phyloP scores from a whole-genome alignment of 1,140 invertebrate genomes.

The Druon quercuslanigerum region DNA sequence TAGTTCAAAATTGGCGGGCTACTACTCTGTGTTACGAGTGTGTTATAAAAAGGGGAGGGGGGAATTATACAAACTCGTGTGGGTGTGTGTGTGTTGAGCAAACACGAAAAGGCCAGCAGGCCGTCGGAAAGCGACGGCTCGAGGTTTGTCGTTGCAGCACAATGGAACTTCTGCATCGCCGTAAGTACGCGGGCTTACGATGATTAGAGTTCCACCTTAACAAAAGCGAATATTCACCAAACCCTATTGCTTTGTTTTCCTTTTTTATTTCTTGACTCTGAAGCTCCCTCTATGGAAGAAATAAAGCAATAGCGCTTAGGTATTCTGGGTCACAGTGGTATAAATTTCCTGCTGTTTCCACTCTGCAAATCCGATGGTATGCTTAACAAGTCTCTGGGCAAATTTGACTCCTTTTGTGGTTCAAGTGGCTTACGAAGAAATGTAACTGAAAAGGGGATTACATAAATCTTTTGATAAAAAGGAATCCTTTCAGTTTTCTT shows the following conservation, averaged over 20 bases:
- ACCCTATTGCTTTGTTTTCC: not conserved
- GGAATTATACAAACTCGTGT: not conserved
- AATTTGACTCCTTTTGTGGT: not conserved
- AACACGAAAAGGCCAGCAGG: slow-evolving; percentile 13
- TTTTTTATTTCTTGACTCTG: not conserved
- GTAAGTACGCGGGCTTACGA: slow-evolving; percentile 55
- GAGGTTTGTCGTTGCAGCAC: slow-evolving; percentile 57
- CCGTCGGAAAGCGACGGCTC: slow-evolving; percentile 49
- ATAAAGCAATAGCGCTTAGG: slow-evolving; percentile 23
- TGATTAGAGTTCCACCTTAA: slow-evolving; percentile 27
- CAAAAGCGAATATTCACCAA: not conserved
- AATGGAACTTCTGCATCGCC: slow-evolving; percentile 61
- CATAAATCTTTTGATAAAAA: too few species aligned
- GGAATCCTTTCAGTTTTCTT: too few species aligned
- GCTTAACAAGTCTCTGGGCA: slow-evolving; percentile 12
- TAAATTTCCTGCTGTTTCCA: not conserved
- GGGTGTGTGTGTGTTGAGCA: not conserved
- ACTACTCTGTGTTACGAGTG: slow-evolving; percentile 38
- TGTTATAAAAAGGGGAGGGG: slow-evolving; percentile 34
- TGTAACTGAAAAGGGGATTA: too few species aligned
- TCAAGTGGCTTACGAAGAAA: not conserved
- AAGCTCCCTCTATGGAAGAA: not conserved
- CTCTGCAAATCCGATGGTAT: not conserved
- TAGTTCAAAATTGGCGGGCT: slow-evolving; percentile 32
- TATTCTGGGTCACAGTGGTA: slow-evolving; percentile 4